Conservation (phyloP, 2,113 vertebrate genomes). For the Dasyornis broadbenti region DNA sequence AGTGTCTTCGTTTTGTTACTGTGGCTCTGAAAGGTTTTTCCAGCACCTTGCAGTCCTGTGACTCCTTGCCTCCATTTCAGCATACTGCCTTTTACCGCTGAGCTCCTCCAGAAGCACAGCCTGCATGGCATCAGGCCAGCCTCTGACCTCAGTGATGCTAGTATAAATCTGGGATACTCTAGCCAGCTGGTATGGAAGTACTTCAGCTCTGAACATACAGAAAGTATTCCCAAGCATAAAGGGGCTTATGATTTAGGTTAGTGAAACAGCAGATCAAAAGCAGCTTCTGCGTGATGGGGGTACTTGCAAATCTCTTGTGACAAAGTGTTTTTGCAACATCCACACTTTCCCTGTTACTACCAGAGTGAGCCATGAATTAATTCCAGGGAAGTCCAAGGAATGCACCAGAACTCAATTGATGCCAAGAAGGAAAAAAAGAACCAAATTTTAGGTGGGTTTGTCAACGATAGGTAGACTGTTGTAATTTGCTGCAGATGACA, state of each 20-base stretch:
- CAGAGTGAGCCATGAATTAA: background rate
- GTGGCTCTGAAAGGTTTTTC: background rate
- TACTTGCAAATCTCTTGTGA: background rate
- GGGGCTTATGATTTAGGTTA: background rate
- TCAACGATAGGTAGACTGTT: background rate
- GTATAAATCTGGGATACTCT: background rate
- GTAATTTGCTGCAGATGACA: background rate
- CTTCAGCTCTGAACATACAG: background rate
- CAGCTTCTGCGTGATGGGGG: background rate
- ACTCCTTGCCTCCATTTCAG: background rate
- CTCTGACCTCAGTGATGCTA: conserved; percentile 3
- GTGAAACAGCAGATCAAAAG: background rate
- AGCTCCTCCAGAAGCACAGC: background rate
- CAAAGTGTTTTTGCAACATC: background rate
- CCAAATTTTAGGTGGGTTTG: background rate
- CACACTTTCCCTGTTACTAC: background rate
- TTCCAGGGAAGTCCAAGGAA: background rate
- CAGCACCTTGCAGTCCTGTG: background rate
- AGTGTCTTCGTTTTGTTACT: background rate
- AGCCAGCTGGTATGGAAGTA: background rate
- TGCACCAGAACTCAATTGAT: background rate
- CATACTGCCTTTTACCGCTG: background rate
- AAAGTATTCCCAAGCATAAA: background rate
- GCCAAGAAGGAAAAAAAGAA: background rate
- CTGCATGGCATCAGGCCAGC: background rate